Conservation (phyloP, 2,888 invertebrate species). For the Amblyjoppa proteus region DNA sequence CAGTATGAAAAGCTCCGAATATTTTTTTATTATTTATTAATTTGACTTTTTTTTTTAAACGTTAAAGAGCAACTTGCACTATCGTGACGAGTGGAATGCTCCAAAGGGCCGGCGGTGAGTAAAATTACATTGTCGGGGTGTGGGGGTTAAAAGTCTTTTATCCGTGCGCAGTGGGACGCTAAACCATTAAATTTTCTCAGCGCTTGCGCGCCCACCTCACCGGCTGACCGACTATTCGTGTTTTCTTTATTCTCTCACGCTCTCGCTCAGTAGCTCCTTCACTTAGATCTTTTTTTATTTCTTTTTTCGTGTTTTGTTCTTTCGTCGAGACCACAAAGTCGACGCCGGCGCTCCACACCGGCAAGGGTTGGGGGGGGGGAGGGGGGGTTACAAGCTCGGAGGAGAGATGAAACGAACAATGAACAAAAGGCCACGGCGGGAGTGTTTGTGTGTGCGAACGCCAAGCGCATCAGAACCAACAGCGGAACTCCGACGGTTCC, state of each 20-base stretch:
- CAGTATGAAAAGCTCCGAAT: neutral
- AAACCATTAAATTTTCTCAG: slow-evolving; percentile 46
- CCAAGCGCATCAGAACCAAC: slow-evolving; percentile 23
- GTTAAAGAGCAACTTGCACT: slow-evolving; percentile 1
- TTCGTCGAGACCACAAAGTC: slow-evolving; percentile 38
- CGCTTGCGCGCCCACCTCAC: slow-evolving; percentile 8
- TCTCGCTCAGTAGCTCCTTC: slow-evolving; percentile 13
- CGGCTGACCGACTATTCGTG: slow-evolving; percentile 29
- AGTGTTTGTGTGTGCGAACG: slow-evolving; percentile 30
- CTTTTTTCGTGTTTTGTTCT: slow-evolving; percentile 37
- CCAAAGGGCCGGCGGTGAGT: neutral
- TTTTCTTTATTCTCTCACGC: slow-evolving; percentile 33
- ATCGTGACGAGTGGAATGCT: neutral
- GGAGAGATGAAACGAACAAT: slow-evolving; percentile 56
- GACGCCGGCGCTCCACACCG: slow-evolving; percentile 16
- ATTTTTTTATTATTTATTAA: neutral
- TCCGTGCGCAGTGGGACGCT: neutral
- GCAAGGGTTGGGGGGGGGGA: too few relatives aligned
- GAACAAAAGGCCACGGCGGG: slow-evolving; percentile 49
- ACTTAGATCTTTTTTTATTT: slow-evolving; percentile 12
- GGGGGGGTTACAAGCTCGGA: slow-evolving; percentile 9
- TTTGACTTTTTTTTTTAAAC: neutral
- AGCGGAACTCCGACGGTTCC: neutral
- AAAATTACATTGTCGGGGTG: neutral
- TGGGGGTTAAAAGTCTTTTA: slow-evolving; percentile 16